Conservation (phyloP, 2,113 vertebrate genomes). For the Dicentrarchus labrax region DNA sequence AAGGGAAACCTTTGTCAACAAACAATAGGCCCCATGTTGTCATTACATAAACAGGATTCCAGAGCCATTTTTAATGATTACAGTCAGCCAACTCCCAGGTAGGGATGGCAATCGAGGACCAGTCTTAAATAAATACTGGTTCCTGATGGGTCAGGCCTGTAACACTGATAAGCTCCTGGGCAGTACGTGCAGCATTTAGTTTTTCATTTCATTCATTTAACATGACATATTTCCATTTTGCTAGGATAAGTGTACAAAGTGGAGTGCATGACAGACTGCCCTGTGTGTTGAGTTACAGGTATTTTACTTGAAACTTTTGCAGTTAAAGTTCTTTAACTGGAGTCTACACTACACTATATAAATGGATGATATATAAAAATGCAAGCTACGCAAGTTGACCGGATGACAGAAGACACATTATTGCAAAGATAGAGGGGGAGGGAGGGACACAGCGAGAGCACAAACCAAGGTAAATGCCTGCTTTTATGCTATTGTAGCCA, state of each 20-base stretch:
- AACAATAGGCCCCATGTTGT: not conserved
- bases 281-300: not conserved
- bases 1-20: constrained; percentile 38
- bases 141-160: not conserved
- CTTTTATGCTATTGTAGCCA: not conserved
- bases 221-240: not conserved
- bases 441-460: not conserved
- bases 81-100: not conserved
- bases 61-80: constrained; percentile 31
- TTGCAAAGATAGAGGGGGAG: constrained; percentile 13
- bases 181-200: not conserved
- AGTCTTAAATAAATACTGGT: not conserved
- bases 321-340: constrained; percentile 37
- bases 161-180: not conserved
- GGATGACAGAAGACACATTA: constrained; percentile 45
- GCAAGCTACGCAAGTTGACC: constrained; percentile 73
- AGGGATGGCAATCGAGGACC: not conserved
- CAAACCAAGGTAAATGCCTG: not conserved
- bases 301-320: constrained; percentile 28
- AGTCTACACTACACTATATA: constrained; percentile 55
- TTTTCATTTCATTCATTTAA: not conserved
- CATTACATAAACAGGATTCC: constrained; percentile 1
- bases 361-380: constrained; percentile 81
- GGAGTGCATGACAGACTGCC: not conserved
- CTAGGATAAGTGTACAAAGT: not conserved